Evolutionary conservation across 2,888 invertebrate species (phyloP).

Genomic region (Tetragnatha montana): DNA sequence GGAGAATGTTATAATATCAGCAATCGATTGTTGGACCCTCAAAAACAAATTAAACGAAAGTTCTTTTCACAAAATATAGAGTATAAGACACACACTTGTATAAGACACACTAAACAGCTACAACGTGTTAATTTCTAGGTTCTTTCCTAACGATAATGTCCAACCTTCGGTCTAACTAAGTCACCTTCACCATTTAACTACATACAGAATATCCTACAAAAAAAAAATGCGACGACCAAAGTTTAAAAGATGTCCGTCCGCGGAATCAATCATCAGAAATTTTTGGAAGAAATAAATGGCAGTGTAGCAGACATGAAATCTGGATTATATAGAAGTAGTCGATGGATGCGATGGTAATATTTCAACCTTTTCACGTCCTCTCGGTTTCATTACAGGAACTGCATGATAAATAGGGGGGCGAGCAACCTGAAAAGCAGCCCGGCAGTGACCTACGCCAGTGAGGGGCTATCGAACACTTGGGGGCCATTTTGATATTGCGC

Average conservation of each 20-base stretch:
- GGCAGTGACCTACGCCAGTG: background rate
- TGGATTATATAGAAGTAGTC: background rate
- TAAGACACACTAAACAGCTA: too few species aligned
- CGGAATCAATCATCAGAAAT: background rate
- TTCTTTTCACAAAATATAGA: too few species aligned
- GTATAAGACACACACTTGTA: too few species aligned
- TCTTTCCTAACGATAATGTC: too few species aligned
- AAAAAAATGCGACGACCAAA: background rate
- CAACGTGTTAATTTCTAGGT: too few species aligned
- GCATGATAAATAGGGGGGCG: background rate
- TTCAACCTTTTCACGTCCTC: background rate
- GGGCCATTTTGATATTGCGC: background rate
- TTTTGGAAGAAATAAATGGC: background rate
- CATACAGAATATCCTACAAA: too few species aligned
- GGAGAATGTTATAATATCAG: too few species aligned
- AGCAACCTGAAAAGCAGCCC: too few species aligned
- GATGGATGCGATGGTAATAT: background rate
- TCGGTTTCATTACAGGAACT: slow-evolving; percentile 5
- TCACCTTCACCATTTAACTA: too few species aligned
- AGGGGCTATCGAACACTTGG: background rate
- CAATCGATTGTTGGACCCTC: too few species aligned
- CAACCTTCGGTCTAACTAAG: too few species aligned
- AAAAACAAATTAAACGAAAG: too few species aligned
- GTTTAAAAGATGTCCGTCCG: background rate
- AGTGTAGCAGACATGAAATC: background rate